phyloP scores from a whole-genome alignment of 2,113 vertebrate species.

The Carettochelys insculpta region DNA sequence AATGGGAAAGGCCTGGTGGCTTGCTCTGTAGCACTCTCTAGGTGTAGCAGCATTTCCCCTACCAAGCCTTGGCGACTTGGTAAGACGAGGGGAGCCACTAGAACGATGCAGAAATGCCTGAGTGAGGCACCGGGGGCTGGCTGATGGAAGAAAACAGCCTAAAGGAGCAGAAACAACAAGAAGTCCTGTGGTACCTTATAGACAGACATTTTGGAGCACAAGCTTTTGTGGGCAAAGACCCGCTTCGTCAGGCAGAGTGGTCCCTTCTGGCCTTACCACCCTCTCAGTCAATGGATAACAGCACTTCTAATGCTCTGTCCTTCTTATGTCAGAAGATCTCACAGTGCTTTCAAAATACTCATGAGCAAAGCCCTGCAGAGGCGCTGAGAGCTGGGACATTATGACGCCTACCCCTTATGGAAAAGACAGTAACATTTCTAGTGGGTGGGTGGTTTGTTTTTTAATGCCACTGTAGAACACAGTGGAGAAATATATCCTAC shows the following conservation, averaged over 20 bases:
- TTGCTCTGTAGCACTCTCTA: rapidly evolving
- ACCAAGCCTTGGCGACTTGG: not conserved
- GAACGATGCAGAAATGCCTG: not conserved
- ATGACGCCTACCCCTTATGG: not conserved
- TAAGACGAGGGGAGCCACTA: not conserved
- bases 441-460: not conserved
- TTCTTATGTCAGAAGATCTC: not conserved
- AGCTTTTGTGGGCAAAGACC: no score
- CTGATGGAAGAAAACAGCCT: not conserved
- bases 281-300: no score
- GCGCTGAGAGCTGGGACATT: not conserved
- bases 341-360: not conserved
- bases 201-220: no score
- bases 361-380: not conserved
- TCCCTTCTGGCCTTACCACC: not conserved
- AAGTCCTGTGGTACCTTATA: no score
- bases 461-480: not conserved
- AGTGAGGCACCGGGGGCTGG: not conserved
- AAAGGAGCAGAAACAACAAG: no score
- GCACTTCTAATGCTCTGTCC: not conserved
- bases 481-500: not conserved
- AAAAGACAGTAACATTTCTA: not conserved
- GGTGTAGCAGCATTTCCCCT: not conserved
- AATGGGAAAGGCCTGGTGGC: rapidly evolving
- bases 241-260: no score